phyloP scores from a whole-genome alignment of 2,888 invertebrate species.

The Cremastinae sp. region DNA sequence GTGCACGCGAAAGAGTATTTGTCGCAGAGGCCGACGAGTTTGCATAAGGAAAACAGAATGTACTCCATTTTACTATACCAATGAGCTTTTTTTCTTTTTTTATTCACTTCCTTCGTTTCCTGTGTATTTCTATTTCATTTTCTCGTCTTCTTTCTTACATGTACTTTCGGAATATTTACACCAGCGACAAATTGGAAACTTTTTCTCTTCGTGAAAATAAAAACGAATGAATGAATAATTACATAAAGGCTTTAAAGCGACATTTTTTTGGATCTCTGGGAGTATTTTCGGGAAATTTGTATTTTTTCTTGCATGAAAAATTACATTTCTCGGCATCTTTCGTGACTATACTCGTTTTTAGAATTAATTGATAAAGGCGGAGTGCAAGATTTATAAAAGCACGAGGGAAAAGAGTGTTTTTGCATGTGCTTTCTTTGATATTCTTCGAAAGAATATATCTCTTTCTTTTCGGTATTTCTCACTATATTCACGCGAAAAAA shows the following conservation, averaged over 20 bases:
- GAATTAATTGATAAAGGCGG: no score
- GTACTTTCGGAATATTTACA: neutral
- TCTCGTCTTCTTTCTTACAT: neutral
- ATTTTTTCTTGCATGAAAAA: no score
- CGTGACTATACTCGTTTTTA: no score
- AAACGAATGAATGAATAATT: no score
- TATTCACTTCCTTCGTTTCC: neutral
- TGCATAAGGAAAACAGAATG: slow-evolving; percentile 41
- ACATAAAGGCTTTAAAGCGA: no score
- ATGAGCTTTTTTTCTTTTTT: slow-evolving; percentile 6
- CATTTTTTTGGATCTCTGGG: no score
- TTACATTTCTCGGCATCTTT: no score
- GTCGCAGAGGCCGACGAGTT: slow-evolving; percentile 32
- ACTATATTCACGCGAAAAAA: neutral
- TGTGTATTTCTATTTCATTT: slow-evolving; percentile 1
- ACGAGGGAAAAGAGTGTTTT: no score
- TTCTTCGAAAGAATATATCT: neutral
- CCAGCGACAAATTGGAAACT: neutral
- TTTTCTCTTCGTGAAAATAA: no score
- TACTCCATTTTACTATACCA: slow-evolving; percentile 12
- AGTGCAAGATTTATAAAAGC: no score
- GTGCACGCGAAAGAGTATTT: slow-evolving; percentile 34
- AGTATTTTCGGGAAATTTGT: no score
- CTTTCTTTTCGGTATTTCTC: neutral
- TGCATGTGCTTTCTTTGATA: no score